These are phyloP conservation scores for Dyspetes luteomarginatus DNA, from an alignment of 2,888 invertebrate species.

Conservation along the genomic window DNA sequence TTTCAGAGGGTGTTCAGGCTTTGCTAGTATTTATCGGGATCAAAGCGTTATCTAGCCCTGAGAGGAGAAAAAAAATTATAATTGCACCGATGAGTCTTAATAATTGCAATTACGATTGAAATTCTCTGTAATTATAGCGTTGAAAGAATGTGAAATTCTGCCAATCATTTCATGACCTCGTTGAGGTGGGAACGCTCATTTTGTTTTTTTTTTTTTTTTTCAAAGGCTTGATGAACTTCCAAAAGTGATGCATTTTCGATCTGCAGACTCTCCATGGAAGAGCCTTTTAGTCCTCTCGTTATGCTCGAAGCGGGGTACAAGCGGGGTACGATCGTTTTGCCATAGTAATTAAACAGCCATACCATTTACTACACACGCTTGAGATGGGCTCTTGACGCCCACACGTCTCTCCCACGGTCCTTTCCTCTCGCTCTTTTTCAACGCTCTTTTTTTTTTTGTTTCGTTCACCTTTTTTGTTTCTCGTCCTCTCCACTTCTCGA, in stretches of 20 bases:
- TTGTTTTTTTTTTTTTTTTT: constrained; percentile 6
- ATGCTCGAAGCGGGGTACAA: constrained; percentile 26
- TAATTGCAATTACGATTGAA: not conserved
- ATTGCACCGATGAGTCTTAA: too few relatives aligned
- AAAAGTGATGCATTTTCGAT: constrained; percentile 18
- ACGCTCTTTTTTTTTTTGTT: too few relatives aligned
- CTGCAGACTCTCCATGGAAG: not conserved
- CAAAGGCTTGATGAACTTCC: not conserved
- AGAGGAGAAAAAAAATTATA: too few relatives aligned
- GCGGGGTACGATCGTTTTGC: constrained; percentile 35
- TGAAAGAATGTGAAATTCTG: not conserved
- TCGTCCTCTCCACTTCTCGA: constrained; percentile 6
- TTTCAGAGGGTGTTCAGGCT: too few relatives aligned
- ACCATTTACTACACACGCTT: constrained; percentile 35
- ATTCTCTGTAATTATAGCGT: not conserved
- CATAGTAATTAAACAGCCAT: constrained; percentile 67
- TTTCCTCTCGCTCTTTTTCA: too few relatives aligned
- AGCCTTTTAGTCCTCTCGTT: constrained; percentile 47
- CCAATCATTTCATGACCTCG: not conserved
- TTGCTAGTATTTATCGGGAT: too few relatives aligned
- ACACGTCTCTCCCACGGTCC: constrained; percentile 68
- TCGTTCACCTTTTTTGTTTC: constrained; percentile 4
- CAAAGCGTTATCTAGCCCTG: not conserved
- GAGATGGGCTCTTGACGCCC: constrained; percentile 53
- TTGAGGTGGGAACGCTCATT: too few relatives aligned